A percentile compares a stretch with the other conserved stretches of the same genome.
These are phyloP conservation scores for Nothoprocta perdicaria DNA, from an alignment of 2,113 vertebrate genomes.

Conservation along the genomic window DNA sequence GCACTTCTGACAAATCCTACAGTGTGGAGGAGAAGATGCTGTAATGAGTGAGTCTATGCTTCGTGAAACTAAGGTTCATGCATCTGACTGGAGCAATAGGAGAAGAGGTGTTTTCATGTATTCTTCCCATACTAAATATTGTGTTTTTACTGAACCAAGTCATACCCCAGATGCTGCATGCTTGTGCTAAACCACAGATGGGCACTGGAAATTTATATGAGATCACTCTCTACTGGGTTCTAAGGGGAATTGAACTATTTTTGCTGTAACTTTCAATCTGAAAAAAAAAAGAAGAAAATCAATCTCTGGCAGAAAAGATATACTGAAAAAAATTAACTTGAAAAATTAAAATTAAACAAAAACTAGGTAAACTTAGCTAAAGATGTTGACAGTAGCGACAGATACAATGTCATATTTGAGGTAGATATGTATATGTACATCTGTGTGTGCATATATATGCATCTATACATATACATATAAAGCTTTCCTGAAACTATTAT, in stretches of 20 bases:
- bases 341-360: not conserved
- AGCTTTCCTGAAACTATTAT: not conserved
- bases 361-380: not conserved
- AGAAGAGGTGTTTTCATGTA: not conserved
- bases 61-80: no score
- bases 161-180: not conserved
- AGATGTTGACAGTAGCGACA: not conserved
- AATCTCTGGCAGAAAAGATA: rapidly evolving
- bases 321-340: not conserved
- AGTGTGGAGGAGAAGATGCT: not conserved
- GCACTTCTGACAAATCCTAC: not conserved
- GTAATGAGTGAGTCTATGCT: not conserved
- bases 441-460: not conserved
- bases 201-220: not conserved
- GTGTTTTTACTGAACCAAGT: not conserved
- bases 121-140: not conserved
- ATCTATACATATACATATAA: not conserved
- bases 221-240: not conserved
- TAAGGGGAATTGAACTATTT: not conserved
- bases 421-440: rapidly evolving
- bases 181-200: not conserved
- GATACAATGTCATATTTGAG: not conserved
- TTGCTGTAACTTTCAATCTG: not conserved
- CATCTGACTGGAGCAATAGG: not conserved
- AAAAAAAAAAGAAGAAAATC: not conserved